Conservation (phyloP, 2,888 invertebrate species). For the Drosophila borborema region DNA sequence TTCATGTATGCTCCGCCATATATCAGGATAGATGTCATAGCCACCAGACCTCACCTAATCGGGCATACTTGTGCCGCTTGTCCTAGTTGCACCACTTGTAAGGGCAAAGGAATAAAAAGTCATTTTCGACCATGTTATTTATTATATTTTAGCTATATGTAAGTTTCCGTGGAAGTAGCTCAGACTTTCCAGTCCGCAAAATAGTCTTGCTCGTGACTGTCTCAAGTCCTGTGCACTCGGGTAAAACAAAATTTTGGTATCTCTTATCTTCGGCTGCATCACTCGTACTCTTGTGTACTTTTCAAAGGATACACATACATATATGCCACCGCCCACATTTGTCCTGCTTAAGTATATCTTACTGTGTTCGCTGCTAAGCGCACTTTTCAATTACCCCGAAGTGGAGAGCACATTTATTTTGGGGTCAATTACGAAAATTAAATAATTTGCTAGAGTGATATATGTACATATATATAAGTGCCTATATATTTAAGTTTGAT, state of each 20-base stretch:
- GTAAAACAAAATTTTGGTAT: constrained; percentile 36
- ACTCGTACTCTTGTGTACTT: constrained; percentile 34
- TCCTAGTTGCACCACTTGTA: not conserved
- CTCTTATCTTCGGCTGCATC: constrained; percentile 50
- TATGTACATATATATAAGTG: constrained; percentile 11
- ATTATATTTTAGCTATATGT: constrained; percentile 30
- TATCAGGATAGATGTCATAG: constrained; percentile 79
- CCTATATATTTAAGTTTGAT: not conserved
- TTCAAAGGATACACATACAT: constrained; percentile 40
- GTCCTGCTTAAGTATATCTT: constrained; percentile 42
- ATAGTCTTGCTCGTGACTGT: constrained; percentile 8
- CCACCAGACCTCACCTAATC: constrained; percentile 50
- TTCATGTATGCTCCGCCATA: constrained; percentile 75
- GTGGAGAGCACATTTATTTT: constrained; percentile 51
- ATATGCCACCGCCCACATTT: constrained; percentile 40
- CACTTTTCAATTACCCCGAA: constrained; percentile 62
- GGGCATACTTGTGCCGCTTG: constrained; percentile 29
- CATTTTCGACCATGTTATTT: constrained; percentile 20
- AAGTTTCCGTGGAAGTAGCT: constrained; percentile 23
- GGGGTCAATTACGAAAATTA: constrained; percentile 58
- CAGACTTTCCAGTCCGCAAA: constrained; percentile 21
- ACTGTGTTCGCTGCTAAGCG: constrained; percentile 43
- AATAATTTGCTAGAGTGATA: constrained; percentile 51
- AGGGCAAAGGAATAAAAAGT: constrained; percentile 10
- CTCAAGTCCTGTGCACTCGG: constrained; percentile 22